Conservation (phyloP, 2,888 invertebrate genomes). For the Disparrhopalites patrizii region DNA sequence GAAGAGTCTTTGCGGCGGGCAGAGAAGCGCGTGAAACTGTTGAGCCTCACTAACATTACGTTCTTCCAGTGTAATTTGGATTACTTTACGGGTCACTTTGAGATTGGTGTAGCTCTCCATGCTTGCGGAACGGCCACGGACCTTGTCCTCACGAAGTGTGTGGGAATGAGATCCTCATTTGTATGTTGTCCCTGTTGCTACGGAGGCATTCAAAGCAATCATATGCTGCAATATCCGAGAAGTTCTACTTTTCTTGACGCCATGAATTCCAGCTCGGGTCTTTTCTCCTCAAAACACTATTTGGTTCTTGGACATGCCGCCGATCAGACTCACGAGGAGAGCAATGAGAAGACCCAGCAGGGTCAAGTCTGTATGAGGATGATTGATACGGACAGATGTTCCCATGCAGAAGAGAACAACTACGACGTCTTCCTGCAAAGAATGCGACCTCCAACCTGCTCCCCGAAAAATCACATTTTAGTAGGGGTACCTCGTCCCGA, state of each 20-base stretch:
- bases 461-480: conserved; percentile 86
- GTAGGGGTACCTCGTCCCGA: conserved; percentile 65
- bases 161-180: conserved; percentile 70
- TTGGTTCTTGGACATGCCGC: conserved; percentile 81
- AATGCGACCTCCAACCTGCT: conserved; percentile 74
- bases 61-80: conserved; percentile 85
- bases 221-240: conserved; percentile 75
- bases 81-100: conserved; percentile 71
- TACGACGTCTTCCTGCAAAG: conserved; percentile 73
- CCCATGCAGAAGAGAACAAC: conserved; percentile 68
- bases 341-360: conserved; percentile 66
- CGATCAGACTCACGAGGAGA: conserved; percentile 78
- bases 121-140: conserved; percentile 95
- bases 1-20: conserved; percentile 77
- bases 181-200: conserved; percentile 93
- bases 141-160: conserved; percentile 79
- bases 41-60: conserved; percentile 68
- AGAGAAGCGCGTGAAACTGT: conserved; percentile 62
- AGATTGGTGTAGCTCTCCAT: conserved; percentile 83
- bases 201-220: conserved; percentile 77
- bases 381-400: conserved; percentile 78
- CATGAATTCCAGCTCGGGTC: conserved; percentile 13
- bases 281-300: conserved; percentile 59
- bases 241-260: conserved; percentile 55
- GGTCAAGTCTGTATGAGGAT: conserved; percentile 83